Base-by-base conservation (phyloP, 2,797 vertebrate species). In the Rhinatrema bivittatum region DNA sequence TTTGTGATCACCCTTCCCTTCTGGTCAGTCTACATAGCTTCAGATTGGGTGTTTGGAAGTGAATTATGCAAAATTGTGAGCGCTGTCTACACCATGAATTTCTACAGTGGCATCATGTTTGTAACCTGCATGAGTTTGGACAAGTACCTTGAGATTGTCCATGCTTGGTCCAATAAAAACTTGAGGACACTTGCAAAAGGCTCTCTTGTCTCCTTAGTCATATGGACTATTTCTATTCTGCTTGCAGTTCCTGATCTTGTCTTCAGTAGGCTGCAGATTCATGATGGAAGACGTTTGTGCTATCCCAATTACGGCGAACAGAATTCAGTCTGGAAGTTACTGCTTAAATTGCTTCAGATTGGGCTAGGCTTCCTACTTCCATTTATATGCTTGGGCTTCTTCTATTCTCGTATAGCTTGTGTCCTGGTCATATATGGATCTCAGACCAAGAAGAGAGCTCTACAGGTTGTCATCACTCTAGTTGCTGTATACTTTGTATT, bases 71-170 rank as follows among this genome's bases (percentile, higher is more conserved):
- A 76, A 0, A 3, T 52, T 15, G 47, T 84, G 26, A 79, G 71
- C 1, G 27, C 53, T 7, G 53, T 68, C 32, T 87, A 83, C 27
- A 75, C 56, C 7, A 4, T 71, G 10, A 82, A 72, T 42, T 62
- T 86, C 38, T 87, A 84, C 55, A 78, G 81, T 4, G 76, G 81
- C 10, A 53, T 85, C 39, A 78, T 87, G 43, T 74, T 83, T 21
- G 61, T 84, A 16, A 70, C 77, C 18, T 79, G 68, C 38, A 68
- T 82, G 76, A 77, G 68, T 21, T 60, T 87, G 59, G 71, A 81
- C 37, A 68, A 54, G 42, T 85, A 81, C 36, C 46, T 84, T 42
- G 65, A 65, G 46, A 46, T 74, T 1, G 65, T 71, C 13, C 52
- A 60, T 1, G 30, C 46, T 18, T 46, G 20, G 12, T 63, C 47